A percentile compares a stretch with the other conserved stretches of the same genome.
Conservation (phyloP, 2,797 vertebrate species). For the Chromis chromis region DNA sequence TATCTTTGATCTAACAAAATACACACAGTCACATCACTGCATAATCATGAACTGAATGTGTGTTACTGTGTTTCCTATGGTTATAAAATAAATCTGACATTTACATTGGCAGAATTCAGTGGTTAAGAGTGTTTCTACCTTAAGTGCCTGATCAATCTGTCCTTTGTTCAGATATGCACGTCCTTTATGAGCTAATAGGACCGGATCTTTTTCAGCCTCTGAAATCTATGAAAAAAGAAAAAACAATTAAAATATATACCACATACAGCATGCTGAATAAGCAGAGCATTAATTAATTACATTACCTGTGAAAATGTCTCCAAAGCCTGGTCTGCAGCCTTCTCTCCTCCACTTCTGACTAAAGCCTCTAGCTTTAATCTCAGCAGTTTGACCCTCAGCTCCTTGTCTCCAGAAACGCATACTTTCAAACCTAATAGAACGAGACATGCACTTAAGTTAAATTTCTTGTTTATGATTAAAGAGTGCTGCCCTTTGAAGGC, state of each 20-base stretch:
- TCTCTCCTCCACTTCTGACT: conserved; percentile 81
- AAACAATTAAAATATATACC: neutral
- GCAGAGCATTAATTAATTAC: neutral
- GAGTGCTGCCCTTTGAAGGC: neutral
- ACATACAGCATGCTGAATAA: neutral
- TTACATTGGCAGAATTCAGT: neutral
- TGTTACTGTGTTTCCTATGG: neutral
- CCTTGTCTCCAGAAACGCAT: conserved; percentile 66
- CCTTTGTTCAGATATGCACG: conserved; percentile 88
- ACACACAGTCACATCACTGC: neutral
- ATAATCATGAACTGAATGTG: neutral
- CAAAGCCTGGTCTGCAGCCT: conserved; percentile 88
- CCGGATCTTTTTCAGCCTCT: conserved; percentile 84
- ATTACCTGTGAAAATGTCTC: conserved; percentile 88
- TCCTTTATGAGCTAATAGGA: conserved; percentile 86
- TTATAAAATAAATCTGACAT: neutral
- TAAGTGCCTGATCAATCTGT: conserved; percentile 84
- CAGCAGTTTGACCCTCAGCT: conserved; percentile 79
- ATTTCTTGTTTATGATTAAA: neutral
- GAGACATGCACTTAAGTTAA: conserved; percentile 13
- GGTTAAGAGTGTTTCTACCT: conserved; percentile 81
- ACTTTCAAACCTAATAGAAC: conserved; percentile 83
- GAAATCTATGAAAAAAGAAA: conserved; percentile 82
- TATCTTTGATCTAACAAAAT: neutral
- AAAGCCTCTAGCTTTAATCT: conserved; percentile 87